Base-by-base conservation (phyloP, 1,140 invertebrate species). In the Drosophila bocki region DNA sequence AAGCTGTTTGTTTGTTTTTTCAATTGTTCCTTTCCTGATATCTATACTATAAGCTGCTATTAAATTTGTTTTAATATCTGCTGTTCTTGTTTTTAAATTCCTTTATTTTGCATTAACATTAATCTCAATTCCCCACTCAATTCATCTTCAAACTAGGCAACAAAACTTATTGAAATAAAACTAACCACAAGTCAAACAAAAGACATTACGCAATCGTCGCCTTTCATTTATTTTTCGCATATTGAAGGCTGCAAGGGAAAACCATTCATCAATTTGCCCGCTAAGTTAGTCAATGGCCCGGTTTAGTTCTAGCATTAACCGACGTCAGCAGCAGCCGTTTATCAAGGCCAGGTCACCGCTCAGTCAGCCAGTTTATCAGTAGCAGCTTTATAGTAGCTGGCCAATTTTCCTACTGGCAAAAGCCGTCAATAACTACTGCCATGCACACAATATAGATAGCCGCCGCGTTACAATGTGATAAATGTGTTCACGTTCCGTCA, bases 341-440 rank as follows among this genome's bases (percentile, higher is more conserved):
- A 81, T 72, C 81, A 68, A 58, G 44, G 32, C 7, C 51, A 48
- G 33, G 29, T 58, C 53, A 11, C 35, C 33, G 53, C 13, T 39
- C 53, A 54, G 51, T 17, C 41, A 60, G 56, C 35, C 63, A 67
- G 51, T 74, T 78, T 81, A 85, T 85, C 82, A 77, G 77, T 50
- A 76, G 80, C 77, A 3, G n/a, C 50, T 12, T 11, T 32, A 32
- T 74, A 64, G 77, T 53, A 76, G 80, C 76, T 51, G 68, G 47
- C 50, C 45, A 76, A 57, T 59, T 58, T 76, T 65, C 53, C 64
- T 80, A 59, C 62, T 77, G 64, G 77, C 77, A 80, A 58, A 69
- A 65, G 67, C 69, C 62, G 58, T 64, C 75, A 85, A 81, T 69
- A 80, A 81, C 78, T 78, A 78, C 81, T 63, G 77, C 45, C 79